Conservation (phyloP, 2,888 invertebrate genomes). For the Clusia tigrina region DNA sequence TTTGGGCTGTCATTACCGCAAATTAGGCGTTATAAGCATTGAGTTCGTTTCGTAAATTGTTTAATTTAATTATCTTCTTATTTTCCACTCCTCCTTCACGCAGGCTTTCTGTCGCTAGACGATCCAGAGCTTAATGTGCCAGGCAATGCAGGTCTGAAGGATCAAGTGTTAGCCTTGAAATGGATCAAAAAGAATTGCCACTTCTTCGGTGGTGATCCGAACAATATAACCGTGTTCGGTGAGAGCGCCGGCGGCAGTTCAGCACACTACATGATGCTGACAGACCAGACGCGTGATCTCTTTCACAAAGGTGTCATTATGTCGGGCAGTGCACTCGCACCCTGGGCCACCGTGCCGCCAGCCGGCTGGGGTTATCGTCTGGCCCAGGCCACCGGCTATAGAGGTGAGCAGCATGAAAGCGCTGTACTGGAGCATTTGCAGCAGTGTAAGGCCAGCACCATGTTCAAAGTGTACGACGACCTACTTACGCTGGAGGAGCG, state of each 20-base stretch:
- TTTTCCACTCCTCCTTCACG: neutral
- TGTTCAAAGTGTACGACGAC: slow-evolving; percentile 58
- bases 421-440: slow-evolving; percentile 60
- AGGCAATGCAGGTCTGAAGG: slow-evolving; percentile 68
- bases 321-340: slow-evolving; percentile 57
- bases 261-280: slow-evolving; percentile 65
- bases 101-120: slow-evolving; percentile 65
- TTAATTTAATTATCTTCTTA: no score
- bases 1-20: no score
- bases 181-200: slow-evolving; percentile 67
- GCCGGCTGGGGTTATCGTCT: slow-evolving; percentile 55
- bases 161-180: slow-evolving; percentile 66
- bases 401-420: slow-evolving; percentile 55
- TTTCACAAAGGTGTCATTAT: slow-evolving; percentile 62
- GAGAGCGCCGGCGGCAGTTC: slow-evolving; percentile 67
- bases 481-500: slow-evolving; percentile 59
- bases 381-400: slow-evolving; percentile 58
- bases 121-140: slow-evolving; percentile 65
- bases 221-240: slow-evolving; percentile 67
- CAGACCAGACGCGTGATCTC: slow-evolving; percentile 64
- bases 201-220: slow-evolving; percentile 66
- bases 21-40: no score
- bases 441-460: slow-evolving; percentile 52
- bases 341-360: slow-evolving; percentile 58
- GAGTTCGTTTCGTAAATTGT: no score